These are phyloP conservation scores for Otus sunia DNA, from an alignment of 2,113 vertebrate species.

Conservation along the genomic window DNA sequence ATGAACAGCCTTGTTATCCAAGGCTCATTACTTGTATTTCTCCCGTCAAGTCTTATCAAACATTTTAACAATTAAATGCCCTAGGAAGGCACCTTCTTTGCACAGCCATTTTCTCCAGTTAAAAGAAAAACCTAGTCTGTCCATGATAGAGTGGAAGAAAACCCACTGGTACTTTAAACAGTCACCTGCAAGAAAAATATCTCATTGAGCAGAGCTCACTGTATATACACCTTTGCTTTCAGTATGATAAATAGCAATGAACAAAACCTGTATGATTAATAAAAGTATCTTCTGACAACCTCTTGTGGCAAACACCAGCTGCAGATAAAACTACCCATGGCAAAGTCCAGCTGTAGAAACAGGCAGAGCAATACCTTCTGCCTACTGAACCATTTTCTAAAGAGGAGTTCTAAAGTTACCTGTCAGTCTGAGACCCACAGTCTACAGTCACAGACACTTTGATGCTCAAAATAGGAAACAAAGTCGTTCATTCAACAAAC, in stretches of 20 bases:
- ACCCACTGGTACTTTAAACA: not conserved
- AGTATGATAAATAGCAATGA: not conserved
- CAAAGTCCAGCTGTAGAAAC: not conserved
- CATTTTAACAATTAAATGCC: not conserved
- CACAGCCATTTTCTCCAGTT: not conserved
- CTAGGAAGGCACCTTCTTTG: not conserved
- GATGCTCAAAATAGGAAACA: not conserved
- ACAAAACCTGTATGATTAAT: not conserved
- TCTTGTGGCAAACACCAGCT: not conserved
- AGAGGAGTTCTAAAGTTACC: not conserved
- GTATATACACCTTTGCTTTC: not conserved
- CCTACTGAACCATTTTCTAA: not conserved
- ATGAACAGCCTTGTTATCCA: not conserved
- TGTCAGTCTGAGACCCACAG: not conserved
- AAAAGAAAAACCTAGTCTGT: not conserved
- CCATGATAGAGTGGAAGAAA: not conserved
- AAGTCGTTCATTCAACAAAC: not conserved
- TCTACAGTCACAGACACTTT: not conserved
- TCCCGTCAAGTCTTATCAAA: not conserved
- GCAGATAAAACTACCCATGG: not conserved
- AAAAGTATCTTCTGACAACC: not conserved
- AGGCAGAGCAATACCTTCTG: not conserved
- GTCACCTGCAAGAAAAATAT: not conserved
- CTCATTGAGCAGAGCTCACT: not conserved
- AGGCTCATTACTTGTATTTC: not conserved